phyloP scores from a whole-genome alignment of 2,888 invertebrate species.

The Tinea trinotella region DNA sequence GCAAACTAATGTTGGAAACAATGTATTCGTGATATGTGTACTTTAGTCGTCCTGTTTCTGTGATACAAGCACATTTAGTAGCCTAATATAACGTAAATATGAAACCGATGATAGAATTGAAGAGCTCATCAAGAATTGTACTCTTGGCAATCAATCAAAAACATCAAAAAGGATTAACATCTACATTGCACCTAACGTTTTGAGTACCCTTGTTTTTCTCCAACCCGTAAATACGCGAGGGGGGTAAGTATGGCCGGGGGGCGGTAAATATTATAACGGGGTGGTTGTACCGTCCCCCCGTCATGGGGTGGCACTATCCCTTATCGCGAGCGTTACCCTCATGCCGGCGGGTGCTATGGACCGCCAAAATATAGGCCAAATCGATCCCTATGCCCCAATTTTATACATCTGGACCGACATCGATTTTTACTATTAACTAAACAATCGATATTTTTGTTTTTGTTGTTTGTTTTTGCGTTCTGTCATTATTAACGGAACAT shows the following conservation, averaged over 20 bases:
- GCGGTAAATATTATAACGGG: slow-evolving; percentile 71
- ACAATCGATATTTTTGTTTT: slow-evolving; percentile 32
- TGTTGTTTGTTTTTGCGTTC: not conserved
- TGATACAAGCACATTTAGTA: too few species aligned
- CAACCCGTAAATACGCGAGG: slow-evolving; percentile 71
- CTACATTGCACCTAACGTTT: slow-evolving; percentile 70
- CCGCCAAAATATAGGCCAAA: slow-evolving; percentile 70
- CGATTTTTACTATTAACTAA: slow-evolving; percentile 42
- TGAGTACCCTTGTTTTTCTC: slow-evolving; percentile 73
- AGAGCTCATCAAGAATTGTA: slow-evolving; percentile 33
- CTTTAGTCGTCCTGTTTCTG: too few species aligned
- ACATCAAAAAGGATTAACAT: slow-evolving; percentile 73
- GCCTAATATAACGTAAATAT: too few species aligned
- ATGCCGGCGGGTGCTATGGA: slow-evolving; percentile 52
- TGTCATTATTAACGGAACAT: too few species aligned
- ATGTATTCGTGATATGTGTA: too few species aligned
- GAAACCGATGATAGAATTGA: not conserved
- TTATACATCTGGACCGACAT: slow-evolving; percentile 71
- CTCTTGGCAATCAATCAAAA: slow-evolving; percentile 71
- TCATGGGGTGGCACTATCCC: slow-evolving; percentile 67
- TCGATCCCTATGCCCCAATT: slow-evolving; percentile 69
- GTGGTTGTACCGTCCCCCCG: slow-evolving; percentile 39
- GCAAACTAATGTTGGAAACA: too few species aligned
- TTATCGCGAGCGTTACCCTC: slow-evolving; percentile 73
- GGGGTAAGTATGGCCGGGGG: slow-evolving; percentile 72